phyloP scores from a whole-genome alignment of 2,888 invertebrate genomes.

The Apodemia zela region DNA sequence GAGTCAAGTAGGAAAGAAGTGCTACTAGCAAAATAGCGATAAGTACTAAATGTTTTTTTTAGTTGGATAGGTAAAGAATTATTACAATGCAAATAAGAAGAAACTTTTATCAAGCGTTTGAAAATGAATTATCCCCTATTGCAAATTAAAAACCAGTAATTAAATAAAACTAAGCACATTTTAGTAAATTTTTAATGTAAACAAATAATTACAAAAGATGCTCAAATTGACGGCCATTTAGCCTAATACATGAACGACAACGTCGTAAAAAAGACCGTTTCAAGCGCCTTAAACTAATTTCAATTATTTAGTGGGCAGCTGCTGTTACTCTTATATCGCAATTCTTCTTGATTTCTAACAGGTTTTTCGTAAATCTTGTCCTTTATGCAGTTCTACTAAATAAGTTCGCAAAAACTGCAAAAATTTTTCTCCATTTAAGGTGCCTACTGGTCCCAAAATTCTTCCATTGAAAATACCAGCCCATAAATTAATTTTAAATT shows the following conservation, averaged over 20 bases:
- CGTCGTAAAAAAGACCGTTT: neutral
- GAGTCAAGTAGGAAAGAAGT: too few relatives aligned
- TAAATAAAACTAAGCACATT: constrained; percentile 1
- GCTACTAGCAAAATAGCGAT: too few relatives aligned
- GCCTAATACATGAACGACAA: neutral
- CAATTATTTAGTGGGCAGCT: neutral
- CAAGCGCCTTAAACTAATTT: neutral
- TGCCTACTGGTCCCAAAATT: too few relatives aligned
- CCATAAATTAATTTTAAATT: too few relatives aligned
- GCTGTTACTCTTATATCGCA: neutral
- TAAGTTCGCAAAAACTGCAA: too few relatives aligned
- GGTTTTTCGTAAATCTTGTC: too few relatives aligned
- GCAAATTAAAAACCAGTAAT: neutral
- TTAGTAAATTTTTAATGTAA: neutral
- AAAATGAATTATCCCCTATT: neutral
- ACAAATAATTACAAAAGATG: neutral
- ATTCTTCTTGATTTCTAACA: too few relatives aligned
- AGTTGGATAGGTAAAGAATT: too few relatives aligned
- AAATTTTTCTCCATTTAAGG: too few relatives aligned
- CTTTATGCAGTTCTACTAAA: too few relatives aligned
- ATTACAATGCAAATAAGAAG: neutral
- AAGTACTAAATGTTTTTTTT: too few relatives aligned
- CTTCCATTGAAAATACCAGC: too few relatives aligned
- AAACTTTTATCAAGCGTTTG: constrained; percentile 1
- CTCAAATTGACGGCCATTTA: neutral